Conservation (phyloP, 2,888 invertebrate genomes). For the Pyrrhosoma nymphula region DNA sequence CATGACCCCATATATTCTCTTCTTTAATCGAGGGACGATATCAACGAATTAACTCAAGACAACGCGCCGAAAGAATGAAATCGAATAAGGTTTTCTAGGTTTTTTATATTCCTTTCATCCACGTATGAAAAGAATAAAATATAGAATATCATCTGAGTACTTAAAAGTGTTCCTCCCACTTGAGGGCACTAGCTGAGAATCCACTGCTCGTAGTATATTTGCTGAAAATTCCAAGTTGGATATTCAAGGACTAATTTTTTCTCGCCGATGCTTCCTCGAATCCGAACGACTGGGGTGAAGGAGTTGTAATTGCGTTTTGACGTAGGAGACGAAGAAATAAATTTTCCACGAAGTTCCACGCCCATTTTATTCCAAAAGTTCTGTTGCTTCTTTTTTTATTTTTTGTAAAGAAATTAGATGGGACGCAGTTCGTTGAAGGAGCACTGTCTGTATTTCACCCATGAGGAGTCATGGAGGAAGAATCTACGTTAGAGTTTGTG, state of each 20-base stretch:
- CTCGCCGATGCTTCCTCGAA: neutral
- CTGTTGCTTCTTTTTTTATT: neutral
- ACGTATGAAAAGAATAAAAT: no score
- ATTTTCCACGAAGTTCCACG: neutral
- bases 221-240: neutral
- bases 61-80: no score
- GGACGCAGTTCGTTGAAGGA: neutral
- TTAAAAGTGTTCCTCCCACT: no score
- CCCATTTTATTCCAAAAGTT: neutral
- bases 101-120: no score
- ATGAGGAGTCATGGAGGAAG: neutral
- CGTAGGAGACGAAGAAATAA: neutral
- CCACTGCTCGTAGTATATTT: no score
- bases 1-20: no score
- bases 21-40: no score
- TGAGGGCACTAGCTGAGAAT: no score
- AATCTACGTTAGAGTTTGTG: conserved; percentile 13
- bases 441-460: conserved; percentile 15
- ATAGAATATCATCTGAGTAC: no score
- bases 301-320: conserved; percentile 14
- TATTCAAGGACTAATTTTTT: neutral
- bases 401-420: neutral
- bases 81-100: no score
- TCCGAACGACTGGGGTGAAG: neutral
- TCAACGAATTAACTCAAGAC: no score